Base-by-base conservation (phyloP, 2,888 invertebrate species). In the Mythimna impura region DNA sequence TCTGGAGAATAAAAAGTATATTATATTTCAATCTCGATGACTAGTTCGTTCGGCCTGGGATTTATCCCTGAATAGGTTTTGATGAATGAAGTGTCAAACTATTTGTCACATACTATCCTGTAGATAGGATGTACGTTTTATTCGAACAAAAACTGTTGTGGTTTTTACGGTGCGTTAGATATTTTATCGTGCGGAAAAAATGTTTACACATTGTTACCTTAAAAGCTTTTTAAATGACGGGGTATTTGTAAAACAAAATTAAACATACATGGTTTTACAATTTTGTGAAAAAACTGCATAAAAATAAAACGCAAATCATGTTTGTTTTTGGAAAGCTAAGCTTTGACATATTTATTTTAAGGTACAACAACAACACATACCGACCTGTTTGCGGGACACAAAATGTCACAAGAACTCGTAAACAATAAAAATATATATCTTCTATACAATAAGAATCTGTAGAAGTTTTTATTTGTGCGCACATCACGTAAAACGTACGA, bases 81-180 rank as follows among this genome's bases (percentile, higher is more conserved):
- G 85, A 85, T 86, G 83, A 85, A 85, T 85, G 85, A 83, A 74
- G 66, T 85, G 85, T 85, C 87, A 81, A 77, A 76, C 71, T 76
- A 70, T 83, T 79, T 85, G 85, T 85, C 87, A 86, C 68, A 63
- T 81, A 36, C 43, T 34, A 76, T 74, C 71, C 62, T 52, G 71
- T 50, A 68, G 47, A 43, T 71, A 50, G 47, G 17, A 47, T 47
- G 61, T 68, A 54, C 55, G 66, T 74, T 83, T 74, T 60, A 50
- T 73, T 70, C 2, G 55, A n/a, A 76, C 61, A 71, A 64, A 76
- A 76, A 69, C 58, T 68, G 64, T 36, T 40, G 54, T 25, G 61
- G 58, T 70, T 68, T 69, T 72, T 47, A 43, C 61, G 78, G 61
- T 73, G 36, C 17, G 64, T 58, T 40, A 55, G 57, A 47, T 68